These are phyloP conservation scores for Porites cylindrica DNA, from an alignment of 92 coral and sea anemone species.

Conservation along the genomic window DNA sequence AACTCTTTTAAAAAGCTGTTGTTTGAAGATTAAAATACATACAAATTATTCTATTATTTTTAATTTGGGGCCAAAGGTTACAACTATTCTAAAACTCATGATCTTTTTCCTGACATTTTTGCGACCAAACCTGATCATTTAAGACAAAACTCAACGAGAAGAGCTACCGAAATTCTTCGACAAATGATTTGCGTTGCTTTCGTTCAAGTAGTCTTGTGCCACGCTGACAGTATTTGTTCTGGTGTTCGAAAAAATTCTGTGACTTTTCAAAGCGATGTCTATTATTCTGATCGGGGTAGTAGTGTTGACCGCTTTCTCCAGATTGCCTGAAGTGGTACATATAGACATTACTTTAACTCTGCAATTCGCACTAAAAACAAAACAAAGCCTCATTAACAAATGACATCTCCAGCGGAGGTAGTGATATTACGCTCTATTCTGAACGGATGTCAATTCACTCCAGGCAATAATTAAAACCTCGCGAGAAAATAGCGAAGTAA, in stretches of 20 bases:
- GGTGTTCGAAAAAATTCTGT: not conserved
- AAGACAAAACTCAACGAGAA: not conserved
- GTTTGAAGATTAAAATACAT: slow-evolving; percentile 41
- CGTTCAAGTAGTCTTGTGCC: not conserved
- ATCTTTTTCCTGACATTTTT: slow-evolving; percentile 29
- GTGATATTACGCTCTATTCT: slow-evolving; percentile 60
- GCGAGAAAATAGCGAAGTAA: slow-evolving; percentile 55
- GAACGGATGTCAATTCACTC: slow-evolving; percentile 76
- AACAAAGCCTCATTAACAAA: slow-evolving; percentile 66
- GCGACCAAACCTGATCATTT: not conserved
- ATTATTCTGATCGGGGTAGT: not conserved
- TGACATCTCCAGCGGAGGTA: slow-evolving; percentile 59
- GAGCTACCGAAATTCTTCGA: not conserved
- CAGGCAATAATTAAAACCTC: slow-evolving; percentile 78
- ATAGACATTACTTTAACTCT: not conserved
- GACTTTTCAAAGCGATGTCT: slow-evolving; percentile 20
- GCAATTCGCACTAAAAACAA: not conserved
- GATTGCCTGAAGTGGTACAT: not conserved
- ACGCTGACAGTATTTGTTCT: not conserved
- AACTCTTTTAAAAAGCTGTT: slow-evolving; percentile 49
- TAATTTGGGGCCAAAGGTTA: slow-evolving; percentile 66
- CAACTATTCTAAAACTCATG: slow-evolving; percentile 42
- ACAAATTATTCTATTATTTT: slow-evolving; percentile 53
- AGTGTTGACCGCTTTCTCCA: not conserved
- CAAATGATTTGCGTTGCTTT: not conserved